Evolutionary conservation across 2,888 invertebrate genomes (phyloP).

Genomic region (Autographa gamma): DNA sequence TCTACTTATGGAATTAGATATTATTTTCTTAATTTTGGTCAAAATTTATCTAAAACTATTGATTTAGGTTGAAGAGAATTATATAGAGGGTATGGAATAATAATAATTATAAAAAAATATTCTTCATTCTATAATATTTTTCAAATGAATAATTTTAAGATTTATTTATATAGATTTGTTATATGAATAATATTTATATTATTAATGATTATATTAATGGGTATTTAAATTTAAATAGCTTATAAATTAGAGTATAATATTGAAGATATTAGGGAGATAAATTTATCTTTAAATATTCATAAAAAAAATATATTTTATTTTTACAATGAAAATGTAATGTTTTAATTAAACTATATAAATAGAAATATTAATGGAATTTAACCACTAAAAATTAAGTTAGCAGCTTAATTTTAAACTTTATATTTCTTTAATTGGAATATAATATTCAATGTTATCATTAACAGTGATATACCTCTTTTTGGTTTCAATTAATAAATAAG

Average conservation of each 20-base stretch:
- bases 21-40: conserved; percentile 81
- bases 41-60: conserved; percentile 77
- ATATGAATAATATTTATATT: conserved; percentile 73
- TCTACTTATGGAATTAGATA: conserved; percentile 82
- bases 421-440: conserved; percentile 89
- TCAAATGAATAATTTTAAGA: conserved; percentile 85
- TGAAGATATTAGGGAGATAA: conserved; percentile 80
- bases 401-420: conserved; percentile 87
- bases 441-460: conserved; percentile 89
- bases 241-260: conserved; percentile 77
- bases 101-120: conserved; percentile 75
- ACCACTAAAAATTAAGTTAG: conserved; percentile 90
- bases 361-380: conserved; percentile 86
- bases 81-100: conserved; percentile 81
- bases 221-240: conserved; percentile 72
- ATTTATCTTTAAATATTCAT: conserved; percentile 72
- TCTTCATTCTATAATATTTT: conserved; percentile 76
- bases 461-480: conserved; percentile 91
- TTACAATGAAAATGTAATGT: conserved; percentile 91
- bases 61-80: conserved; percentile 86
- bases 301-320: conserved; percentile 81
- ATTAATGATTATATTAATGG: conserved; percentile 56
- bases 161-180: conserved; percentile 85
- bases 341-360: conserved; percentile 91
- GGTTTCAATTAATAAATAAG: conserved; percentile 89